phyloP scores from a whole-genome alignment of 2,888 invertebrate genomes.

The Antheraea assamensis region DNA sequence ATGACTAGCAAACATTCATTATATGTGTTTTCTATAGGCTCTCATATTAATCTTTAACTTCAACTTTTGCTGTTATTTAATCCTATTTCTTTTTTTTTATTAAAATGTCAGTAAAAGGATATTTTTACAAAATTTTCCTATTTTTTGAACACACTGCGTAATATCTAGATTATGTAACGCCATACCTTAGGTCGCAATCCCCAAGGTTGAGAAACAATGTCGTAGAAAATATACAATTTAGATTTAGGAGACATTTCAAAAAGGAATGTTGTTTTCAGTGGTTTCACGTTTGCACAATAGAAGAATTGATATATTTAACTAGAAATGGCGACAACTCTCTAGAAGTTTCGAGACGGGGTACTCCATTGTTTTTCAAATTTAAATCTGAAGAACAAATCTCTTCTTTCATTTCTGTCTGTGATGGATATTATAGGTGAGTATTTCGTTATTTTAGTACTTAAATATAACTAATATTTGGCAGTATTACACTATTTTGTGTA shows the following conservation, averaged over 20 bases:
- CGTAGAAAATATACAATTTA: neutral
- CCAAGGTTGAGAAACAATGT: neutral
- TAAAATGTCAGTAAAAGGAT: no score
- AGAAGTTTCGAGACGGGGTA: constrained; percentile 90
- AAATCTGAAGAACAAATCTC: constrained; percentile 84
- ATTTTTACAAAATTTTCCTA: no score
- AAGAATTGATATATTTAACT: constrained; percentile 92
- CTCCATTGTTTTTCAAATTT: constrained; percentile 89
- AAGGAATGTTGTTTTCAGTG: constrained; percentile 76
- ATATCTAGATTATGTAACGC: neutral
- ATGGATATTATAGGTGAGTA: constrained; percentile 90
- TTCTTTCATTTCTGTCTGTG: constrained; percentile 91
- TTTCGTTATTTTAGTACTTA: neutral
- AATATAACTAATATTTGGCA: neutral
- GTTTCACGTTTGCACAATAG: constrained; percentile 89
- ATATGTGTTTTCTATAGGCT: no score
- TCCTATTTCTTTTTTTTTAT: no score
- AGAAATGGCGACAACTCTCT: constrained; percentile 87
- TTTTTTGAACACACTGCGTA: neutral
- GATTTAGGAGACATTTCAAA: neutral
- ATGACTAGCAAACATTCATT: no score
- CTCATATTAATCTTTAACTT: no score
- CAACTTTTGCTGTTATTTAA: no score
- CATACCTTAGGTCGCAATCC: neutral
- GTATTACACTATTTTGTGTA: no score